Conservation (phyloP, 2,888 invertebrate species). For the Ophonus ardosiacus region DNA sequence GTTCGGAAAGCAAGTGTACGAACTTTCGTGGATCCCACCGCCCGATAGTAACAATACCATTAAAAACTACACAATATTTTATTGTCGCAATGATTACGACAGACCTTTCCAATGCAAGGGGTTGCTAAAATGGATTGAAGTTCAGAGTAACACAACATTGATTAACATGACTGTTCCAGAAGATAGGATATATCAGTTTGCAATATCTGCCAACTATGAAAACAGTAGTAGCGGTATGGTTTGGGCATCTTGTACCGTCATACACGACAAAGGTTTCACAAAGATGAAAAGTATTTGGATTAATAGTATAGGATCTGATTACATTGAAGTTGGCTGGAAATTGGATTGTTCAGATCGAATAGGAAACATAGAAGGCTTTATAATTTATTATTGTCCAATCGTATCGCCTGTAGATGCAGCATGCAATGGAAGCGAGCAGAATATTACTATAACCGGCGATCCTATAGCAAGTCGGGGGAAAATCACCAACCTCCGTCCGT, state of each 20-base stretch:
- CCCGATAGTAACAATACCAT: constrained; percentile 71
- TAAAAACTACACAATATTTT: constrained; percentile 88
- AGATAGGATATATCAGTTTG: constrained; percentile 84
- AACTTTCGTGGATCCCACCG: constrained; percentile 86
- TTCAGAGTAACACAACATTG: constrained; percentile 76
- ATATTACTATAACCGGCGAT: constrained; percentile 75
- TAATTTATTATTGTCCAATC: constrained; percentile 86
- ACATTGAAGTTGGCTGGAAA: constrained; percentile 85
- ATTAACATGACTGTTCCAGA: constrained; percentile 80
- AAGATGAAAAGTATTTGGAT: constrained; percentile 80
- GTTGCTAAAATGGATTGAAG: constrained; percentile 79
- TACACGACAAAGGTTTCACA: constrained; percentile 75
- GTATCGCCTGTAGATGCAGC: constrained; percentile 68
- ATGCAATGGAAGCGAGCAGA: constrained; percentile 71
- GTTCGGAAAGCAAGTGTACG: constrained; percentile 84
- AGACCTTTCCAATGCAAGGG: constrained; percentile 76
- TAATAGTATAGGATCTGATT: constrained; percentile 76
- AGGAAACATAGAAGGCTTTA: constrained; percentile 85
- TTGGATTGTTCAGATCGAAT: constrained; percentile 86
- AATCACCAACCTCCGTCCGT: constrained; percentile 84
- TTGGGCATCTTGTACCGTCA: constrained; percentile 88
- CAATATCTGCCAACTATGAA: constrained; percentile 87
- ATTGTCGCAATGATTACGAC: constrained; percentile 76
- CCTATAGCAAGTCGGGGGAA: constrained; percentile 78
- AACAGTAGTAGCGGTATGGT: constrained; percentile 88